Conservation (phyloP, 1,140 invertebrate species). For the Penaeus japonicus region DNA sequence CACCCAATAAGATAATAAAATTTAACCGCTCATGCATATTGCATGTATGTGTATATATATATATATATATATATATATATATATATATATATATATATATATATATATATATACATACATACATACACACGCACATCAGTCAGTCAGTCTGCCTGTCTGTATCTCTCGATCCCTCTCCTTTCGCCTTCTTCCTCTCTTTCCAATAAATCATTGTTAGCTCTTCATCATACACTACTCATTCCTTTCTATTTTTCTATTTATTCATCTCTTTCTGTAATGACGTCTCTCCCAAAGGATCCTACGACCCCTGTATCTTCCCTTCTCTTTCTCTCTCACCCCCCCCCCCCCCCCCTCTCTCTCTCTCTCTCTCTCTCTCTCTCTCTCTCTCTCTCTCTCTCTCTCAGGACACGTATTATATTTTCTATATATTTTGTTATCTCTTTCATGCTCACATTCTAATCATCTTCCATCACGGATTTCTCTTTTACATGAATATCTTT, state of each 20-base stretch:
- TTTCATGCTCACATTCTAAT: not conserved
- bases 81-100: too few relatives aligned
- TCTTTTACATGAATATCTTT: not conserved
- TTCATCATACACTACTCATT: not conserved
- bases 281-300: not conserved
- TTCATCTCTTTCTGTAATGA: not conserved
- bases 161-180: not conserved
- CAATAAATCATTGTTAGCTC: too few relatives aligned
- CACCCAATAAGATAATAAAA: too few relatives aligned
- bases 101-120: too few relatives aligned
- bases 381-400: conserved; percentile 11
- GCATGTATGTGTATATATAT: too few relatives aligned
- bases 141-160: not conserved
- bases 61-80: too few relatives aligned
- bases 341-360: not conserved
- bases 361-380: conserved; percentile 6
- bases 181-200: not conserved
- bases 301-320: not conserved
- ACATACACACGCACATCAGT: not conserved
- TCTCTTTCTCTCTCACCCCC: conserved; percentile 4
- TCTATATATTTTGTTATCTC: not conserved
- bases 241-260: not conserved
- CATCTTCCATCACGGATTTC: not conserved
- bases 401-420: not conserved
- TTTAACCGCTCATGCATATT: too few relatives aligned